Base-by-base conservation (phyloP, 2,113 vertebrate species). In the Triplophysa dalaica region DNA sequence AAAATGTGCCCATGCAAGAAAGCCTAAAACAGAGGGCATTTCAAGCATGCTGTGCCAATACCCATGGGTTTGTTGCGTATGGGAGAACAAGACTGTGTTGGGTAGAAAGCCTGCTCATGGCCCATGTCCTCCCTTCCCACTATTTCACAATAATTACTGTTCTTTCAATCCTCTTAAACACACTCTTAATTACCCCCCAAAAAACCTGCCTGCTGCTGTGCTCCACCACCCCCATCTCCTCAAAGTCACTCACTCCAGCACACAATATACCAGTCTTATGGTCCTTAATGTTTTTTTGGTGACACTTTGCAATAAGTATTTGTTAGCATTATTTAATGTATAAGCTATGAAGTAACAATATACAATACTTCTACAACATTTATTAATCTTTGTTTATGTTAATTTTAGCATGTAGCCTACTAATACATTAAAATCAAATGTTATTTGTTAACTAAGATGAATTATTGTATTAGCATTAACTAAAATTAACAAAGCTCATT, bases 141-240 rank as follows among this genome's bases (percentile, higher is more conserved):
- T 75, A 4, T 19, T 38, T 11, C 38, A 45, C 13, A 75, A 19
- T 75, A 75, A 75, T 74, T 12, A 62, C 26, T 43, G 52, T 19
- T 26, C 11, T 62, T 22, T 16, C 33, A 45, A 43, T 45, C 56
- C 29, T 22, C 38, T 75, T 75, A 75, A 21, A 13, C 56, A 56
- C 70, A 58, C 33, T 58, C 54, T 74, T 74, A 74, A 74, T 60
- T 74, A 74, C 14, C 45, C 45, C 45, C 54, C 70, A 22, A 38
- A 60, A 38, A 74, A 74, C 45, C 21, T 14, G 67, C 54, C 67
- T 11, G 16, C 19, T 38, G n/a, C 54, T 50, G 16, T 19, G 21
- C 29, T 24, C 5, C 17, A 69, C 54, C 24, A 17, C 48, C 16
- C 24, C 21, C 50, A 19, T 38, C 56, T 11, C 7, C 43, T 61